Base-by-base conservation (phyloP, 2,113 vertebrate species). In the Pseudopipra pipra region DNA sequence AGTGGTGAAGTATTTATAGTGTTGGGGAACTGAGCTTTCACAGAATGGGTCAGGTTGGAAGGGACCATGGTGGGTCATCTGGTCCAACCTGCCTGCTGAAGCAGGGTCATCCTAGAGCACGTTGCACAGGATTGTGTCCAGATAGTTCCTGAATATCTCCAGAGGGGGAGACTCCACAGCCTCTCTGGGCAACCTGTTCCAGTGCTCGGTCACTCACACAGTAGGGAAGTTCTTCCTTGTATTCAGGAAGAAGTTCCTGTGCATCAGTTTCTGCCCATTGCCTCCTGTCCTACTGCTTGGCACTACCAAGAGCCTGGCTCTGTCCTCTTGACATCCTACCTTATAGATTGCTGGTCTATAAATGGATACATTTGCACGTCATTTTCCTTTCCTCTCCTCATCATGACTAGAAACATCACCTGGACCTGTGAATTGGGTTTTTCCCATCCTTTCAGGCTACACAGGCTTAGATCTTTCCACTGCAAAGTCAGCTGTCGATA, bases 121-220 rank as follows among this genome's bases (percentile, higher is more conserved):
- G 24, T 5, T 7, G 63, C 31, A 63, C 27, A 83, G 55, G 55
- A 56, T 12, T 63, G 56, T 11, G 31, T 56, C 31, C 35, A 77
- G 56, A 51, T 15, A 77, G 49, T 20, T 56, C 35, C 43, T 4
- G 35, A 56, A 37, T 43, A 43, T 43, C 49, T 71, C 18, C 31
- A 33, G 35, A 43, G 19, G 47, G 11, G 43, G 25, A 44, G 62
- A 71, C 41, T 43, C 49, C 49, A 71, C 52, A 56, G 19, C 5
- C 5, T 35, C 35, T 55, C 25, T 37, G 49, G 31, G 14, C 18
- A 77, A 28, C 7, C 41, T 71, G 12, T 56, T 63, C 22, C 27
- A 49, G 25, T 49, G 55, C 49, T 63, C 0, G 0, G 47, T 43
- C 9, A 35, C 35, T 43, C 2, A 10, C 65, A 62, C 12, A 23